phyloP scores from a whole-genome alignment of 2,797 vertebrate genomes.

The Erithacus rubecula region DNA sequence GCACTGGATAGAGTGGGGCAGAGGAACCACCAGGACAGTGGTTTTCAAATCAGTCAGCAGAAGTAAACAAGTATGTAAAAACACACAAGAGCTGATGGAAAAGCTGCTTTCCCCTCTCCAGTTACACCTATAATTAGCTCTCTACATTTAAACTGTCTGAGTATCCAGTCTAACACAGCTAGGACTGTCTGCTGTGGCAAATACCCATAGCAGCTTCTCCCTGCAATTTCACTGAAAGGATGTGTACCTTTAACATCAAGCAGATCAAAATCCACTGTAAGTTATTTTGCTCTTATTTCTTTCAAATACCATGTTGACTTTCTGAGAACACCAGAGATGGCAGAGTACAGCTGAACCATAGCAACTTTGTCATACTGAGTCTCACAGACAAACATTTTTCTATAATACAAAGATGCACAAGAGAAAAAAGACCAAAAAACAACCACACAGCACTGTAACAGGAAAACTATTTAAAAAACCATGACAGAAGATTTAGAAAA shows the following conservation, averaged over 20 bases:
- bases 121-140: conserved; percentile 1
- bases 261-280: background rate
- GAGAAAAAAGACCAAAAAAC: background rate
- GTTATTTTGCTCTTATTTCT: background rate
- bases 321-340: background rate
- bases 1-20: background rate
- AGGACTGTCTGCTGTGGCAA: background rate
- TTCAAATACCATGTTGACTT: background rate
- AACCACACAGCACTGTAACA: background rate
- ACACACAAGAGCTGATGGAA: background rate
- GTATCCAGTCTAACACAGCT: background rate
- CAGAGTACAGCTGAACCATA: background rate
- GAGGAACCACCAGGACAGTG: background rate
- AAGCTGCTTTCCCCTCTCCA: background rate
- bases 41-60: background rate
- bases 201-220: background rate
- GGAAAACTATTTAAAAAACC: background rate
- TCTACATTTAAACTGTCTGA: background rate
- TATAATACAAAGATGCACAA: background rate
- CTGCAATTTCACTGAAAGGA: background rate
- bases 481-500: background rate
- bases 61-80: background rate
- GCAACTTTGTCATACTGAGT: background rate
- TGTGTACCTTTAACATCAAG: background rate
- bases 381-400: background rate